Evolutionary conservation across 2,888 invertebrate species (phyloP), one percentile per base, ranked within the genome.

Genomic region (Holacanthella duospinosa): DNA sequence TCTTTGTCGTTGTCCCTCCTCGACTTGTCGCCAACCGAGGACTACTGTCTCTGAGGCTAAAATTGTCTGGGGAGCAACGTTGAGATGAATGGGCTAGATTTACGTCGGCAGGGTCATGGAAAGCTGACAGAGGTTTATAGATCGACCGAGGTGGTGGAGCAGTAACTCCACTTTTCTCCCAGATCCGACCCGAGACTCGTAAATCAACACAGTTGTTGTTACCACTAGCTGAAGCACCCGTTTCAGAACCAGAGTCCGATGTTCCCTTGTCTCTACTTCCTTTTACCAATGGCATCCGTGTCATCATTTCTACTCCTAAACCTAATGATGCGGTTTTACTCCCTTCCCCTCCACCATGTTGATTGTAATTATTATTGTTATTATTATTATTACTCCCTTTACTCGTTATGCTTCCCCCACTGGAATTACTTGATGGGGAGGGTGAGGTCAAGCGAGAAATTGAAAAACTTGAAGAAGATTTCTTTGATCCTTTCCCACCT

Each of bases 381-480:
- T 60, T 59, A 43, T 64, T 63, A 25, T 66, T 62, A 59, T 25
- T 27, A 43, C 36, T 43, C 4, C 55, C 36, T n/a, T 16, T 43
- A 19, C 60, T 27, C 29, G 36, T 43, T 48, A 36, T 57, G 56
- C 44, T 67, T 58, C 68, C 69, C 36, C 67, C 66, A 54, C 70
- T 68, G 55, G 65, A 68, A 54, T 68, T 71, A 55, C 69, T 70
- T 16, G 73, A 71, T 21, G 73, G 73, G 25, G 73, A 73, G 25
- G 73, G 73, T 12, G 71, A 72, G 26, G 73, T 73, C 62, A 73
- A 66, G n/a, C 73, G 66, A 43, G 73, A 73, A 58, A 73, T 73
- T 62, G 73, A 73, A 63, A 73, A 73, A 61, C 69, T 68, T 43
- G 69, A 68, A 21, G n/a, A n/a, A n/a, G 48, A 48, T 21, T 48